Percentiles rank a stretch among this genome's conserved stretches.
phyloP scores from a whole-genome alignment of 2,113 vertebrate species.

The Geothlypis trichas region DNA sequence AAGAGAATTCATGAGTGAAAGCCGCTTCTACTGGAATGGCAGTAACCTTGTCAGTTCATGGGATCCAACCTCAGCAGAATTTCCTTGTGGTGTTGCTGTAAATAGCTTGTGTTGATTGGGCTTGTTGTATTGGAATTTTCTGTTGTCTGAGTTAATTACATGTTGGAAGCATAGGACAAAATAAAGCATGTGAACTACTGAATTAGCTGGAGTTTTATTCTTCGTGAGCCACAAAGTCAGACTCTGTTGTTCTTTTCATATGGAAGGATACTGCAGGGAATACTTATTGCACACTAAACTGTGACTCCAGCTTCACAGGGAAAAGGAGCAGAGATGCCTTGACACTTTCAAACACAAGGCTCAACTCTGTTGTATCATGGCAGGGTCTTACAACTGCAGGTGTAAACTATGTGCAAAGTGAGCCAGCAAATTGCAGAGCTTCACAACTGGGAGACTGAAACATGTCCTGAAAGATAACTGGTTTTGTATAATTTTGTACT shows the following conservation, averaged over 20 bases:
- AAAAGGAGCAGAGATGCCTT: neutral
- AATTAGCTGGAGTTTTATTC: constrained; percentile 30
- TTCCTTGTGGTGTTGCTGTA: neutral
- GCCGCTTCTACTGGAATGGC: neutral
- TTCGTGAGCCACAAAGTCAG: neutral
- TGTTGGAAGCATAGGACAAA: constrained; percentile 2
- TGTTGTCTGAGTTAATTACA: constrained; percentile 47
- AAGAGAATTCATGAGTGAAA: neutral
- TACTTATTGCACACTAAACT: neutral
- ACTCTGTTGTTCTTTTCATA: neutral
- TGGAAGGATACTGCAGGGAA: neutral
- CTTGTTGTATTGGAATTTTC: constrained; percentile 41
- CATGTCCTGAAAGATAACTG: neutral
- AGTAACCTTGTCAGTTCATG: neutral
- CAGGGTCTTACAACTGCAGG: neutral
- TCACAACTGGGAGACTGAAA: neutral
- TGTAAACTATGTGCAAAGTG: neutral
- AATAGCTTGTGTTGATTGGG: constrained; percentile 41
- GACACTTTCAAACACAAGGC: neutral
- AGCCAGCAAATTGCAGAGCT: neutral
- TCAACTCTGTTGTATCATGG: neutral
- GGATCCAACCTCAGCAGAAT: neutral
- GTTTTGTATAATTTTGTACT: neutral
- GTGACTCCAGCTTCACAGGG: neutral
- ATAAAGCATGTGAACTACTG: neutral